Base-by-base conservation (phyloP, 2,113 vertebrate species). In the Pygoscelis adeliae region DNA sequence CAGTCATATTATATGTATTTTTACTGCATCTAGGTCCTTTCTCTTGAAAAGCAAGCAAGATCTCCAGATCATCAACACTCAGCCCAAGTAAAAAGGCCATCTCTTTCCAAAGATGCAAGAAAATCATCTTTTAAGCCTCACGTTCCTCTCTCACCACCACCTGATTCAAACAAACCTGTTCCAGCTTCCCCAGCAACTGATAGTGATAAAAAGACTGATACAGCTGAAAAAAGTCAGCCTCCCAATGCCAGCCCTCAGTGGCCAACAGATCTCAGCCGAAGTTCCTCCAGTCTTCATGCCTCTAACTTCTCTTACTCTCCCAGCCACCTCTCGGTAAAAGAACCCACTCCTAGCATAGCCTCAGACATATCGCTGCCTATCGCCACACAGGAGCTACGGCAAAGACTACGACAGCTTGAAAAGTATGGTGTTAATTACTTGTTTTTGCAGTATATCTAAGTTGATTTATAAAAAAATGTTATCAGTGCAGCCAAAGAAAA, bases 301-400 rank as follows among this genome's bases (percentile, higher is more conserved):
- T 92, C 98, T 80, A 97, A 76, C 69, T 88, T 97, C 74, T 97
- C 98, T 1, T 98, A 95, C 29, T 99, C 99, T 15, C 99, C 99
- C 53, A 98, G 98, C 91, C 98, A 99, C 90, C 93, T 99, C 27
- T 98, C 98, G 0, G 91, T 98, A 66, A 99, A 99, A 94, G 99
- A 99, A 86, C 98, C 99, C 15, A 99, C 99, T 6, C 99, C 99
- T 29, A 99, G 99, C 98, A 99, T 99, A 38, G 99, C 99, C 13
- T 99, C 99, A 0, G 99, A 99, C 95, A 98, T 99, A 79, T 99
- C 99, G 4, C 98, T 99, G 96, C 99, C 99, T 20, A 99, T 98
- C 2, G 98, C 99, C 82, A 98, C 99, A 0, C 99, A 99, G 98
- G 99, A 99, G 97, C 98, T 99, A n/a, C 99, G 99, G 78, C 98